phyloP scores from a whole-genome alignment of 2,888 invertebrate species.

The Polia nebulosa region DNA sequence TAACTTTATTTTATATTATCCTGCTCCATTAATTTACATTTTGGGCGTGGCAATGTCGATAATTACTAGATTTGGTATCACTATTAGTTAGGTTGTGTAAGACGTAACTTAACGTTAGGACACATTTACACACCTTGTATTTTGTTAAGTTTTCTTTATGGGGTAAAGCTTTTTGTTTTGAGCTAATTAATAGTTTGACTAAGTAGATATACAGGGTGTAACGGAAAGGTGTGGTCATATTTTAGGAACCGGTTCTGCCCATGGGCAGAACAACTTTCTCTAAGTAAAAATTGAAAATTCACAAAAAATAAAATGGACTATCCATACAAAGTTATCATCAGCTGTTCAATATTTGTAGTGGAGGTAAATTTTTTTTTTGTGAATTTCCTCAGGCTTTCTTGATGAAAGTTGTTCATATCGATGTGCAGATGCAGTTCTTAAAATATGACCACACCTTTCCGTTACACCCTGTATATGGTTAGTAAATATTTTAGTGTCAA shows the following conservation, averaged over 20 bases:
- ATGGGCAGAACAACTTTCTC: too few relatives aligned
- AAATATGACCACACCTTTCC: too few relatives aligned
- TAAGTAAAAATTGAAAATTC: too few relatives aligned
- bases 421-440: too few relatives aligned
- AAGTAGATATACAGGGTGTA: background rate
- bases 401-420: too few relatives aligned
- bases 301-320: too few relatives aligned
- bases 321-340: too few relatives aligned
- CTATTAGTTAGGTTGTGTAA: conserved; percentile 36
- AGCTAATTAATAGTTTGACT: background rate
- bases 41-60: conserved; percentile 62
- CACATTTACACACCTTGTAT: conserved; percentile 1
- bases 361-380: too few relatives aligned
- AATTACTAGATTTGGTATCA: conserved; percentile 62
- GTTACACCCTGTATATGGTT: background rate
- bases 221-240: too few relatives aligned
- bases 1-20: conserved; percentile 67
- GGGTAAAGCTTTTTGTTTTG: background rate
- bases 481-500: background rate
- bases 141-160: background rate
- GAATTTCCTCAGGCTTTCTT: too few relatives aligned
- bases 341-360: too few relatives aligned
- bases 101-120: conserved; percentile 1
- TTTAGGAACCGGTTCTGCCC: too few relatives aligned
- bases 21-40: conserved; percentile 70